These are phyloP conservation scores for Oscheius myriophilus DNA, from an alignment of 2,888 invertebrate species.

Conservation along the genomic window DNA sequence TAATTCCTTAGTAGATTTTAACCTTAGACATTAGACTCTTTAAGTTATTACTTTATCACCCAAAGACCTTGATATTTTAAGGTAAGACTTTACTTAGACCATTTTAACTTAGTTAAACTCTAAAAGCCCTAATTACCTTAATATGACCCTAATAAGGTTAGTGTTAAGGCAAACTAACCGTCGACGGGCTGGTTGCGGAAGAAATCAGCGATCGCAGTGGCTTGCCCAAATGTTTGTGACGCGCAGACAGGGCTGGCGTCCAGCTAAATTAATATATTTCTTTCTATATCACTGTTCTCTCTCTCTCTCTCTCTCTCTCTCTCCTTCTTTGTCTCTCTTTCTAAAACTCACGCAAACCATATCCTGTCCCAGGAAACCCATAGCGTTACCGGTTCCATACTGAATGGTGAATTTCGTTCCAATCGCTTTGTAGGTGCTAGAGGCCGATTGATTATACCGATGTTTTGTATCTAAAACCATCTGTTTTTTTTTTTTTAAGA, in stretches of 20 bases:
- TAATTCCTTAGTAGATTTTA: too few species aligned
- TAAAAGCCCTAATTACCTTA: too few species aligned
- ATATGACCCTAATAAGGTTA: too few species aligned
- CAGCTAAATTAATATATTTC: neutral
- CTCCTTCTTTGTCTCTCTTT: neutral
- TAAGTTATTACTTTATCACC: too few species aligned
- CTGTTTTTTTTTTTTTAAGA: neutral
- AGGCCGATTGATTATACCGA: slow-evolving; percentile 21
- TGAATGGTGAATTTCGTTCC: slow-evolving; percentile 24
- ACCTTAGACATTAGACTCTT: too few species aligned
- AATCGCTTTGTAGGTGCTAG: slow-evolving; percentile 12
- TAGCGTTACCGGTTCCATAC: slow-evolving; percentile 32
- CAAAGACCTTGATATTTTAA: too few species aligned
- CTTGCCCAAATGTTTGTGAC: slow-evolving; percentile 57
- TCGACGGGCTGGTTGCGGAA: slow-evolving; percentile 63
- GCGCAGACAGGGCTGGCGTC: slow-evolving; percentile 11
- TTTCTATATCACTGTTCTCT: too few species aligned
- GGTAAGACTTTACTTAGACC: too few species aligned
- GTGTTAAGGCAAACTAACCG: slow-evolving; percentile 55
- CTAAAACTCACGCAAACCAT: slow-evolving; percentile 28
- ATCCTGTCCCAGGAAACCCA: slow-evolving; percentile 30
- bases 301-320: neutral
- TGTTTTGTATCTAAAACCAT: slow-evolving; percentile 23
- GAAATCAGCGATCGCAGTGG: slow-evolving; percentile 55
- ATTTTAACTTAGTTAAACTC: too few species aligned